Percentiles rank a stretch among this genome's conserved stretches.
Evolutionary conservation across 2,113 vertebrate species (phyloP).

Genomic region (Vidua chalybeata): DNA sequence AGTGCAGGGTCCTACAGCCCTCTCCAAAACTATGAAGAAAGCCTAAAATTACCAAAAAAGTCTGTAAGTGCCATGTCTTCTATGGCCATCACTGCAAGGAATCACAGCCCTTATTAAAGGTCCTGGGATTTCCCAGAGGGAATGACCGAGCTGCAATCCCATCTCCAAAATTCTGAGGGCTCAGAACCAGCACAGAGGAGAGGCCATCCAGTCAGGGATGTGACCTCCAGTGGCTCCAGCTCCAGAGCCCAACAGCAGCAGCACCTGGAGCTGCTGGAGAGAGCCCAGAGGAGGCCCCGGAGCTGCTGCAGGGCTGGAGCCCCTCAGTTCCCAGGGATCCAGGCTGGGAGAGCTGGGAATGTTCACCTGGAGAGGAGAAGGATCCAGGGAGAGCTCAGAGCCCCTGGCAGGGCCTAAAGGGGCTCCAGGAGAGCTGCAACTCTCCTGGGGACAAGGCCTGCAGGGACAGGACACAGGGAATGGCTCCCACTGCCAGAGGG

Average conservation of each 20-base stretch:
- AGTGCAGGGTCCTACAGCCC: neutral
- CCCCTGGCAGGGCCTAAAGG: neutral
- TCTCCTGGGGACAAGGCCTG: neutral
- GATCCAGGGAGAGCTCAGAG: neutral
- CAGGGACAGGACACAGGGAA: neutral
- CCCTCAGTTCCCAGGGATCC: neutral
- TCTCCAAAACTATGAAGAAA: neutral
- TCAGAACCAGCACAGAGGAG: neutral
- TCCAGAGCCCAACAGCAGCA: neutral
- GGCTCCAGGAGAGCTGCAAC: neutral
- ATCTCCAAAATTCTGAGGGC: neutral
- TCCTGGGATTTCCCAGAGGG: neutral
- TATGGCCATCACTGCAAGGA: rapidly evolving
- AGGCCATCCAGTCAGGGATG: neutral
- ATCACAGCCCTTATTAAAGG: rapidly evolving
- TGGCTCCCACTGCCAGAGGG: too few species aligned
- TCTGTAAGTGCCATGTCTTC: rapidly evolving
- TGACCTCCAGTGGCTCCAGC: neutral
- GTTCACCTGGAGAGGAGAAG: neutral
- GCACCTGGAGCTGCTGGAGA: neutral
- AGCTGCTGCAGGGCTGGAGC: neutral
- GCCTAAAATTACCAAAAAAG: neutral
- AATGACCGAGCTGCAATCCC: neutral
- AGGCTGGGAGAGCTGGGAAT: neutral
- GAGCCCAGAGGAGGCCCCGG: neutral